Conservation (phyloP, 2,888 invertebrate genomes). For the Catocala nupta region DNA sequence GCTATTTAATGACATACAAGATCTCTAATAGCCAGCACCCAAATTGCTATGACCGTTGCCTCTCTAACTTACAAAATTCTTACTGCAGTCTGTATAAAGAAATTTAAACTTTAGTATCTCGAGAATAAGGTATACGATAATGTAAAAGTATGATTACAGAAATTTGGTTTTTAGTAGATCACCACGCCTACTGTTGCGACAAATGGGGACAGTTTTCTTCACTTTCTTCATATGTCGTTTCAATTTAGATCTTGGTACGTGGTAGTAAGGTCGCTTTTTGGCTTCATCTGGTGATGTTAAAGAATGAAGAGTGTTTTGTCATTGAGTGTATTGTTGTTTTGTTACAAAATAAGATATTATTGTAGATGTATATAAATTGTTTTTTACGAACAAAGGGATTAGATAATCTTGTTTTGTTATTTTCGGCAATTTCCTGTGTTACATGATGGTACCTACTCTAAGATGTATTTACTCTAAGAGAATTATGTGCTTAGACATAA, state of each 20-base stretch:
- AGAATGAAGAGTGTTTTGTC: constrained; percentile 37
- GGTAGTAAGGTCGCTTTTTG: constrained; percentile 29
- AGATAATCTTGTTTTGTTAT: constrained; percentile 35
- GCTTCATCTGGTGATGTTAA: background rate
- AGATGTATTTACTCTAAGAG: background rate
- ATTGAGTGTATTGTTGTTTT: constrained; percentile 40
- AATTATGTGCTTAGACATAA: constrained; percentile 5
- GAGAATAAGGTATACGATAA: background rate
- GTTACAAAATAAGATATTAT: constrained; percentile 47
- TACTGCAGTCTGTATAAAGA: constrained; percentile 5
- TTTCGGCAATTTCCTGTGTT: constrained; percentile 43
- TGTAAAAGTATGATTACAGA: constrained; percentile 22
- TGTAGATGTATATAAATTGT: constrained; percentile 40
- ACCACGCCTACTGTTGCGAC: constrained; percentile 82
- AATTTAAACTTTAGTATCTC: constrained; percentile 17
- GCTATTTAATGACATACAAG: constrained; percentile 55
- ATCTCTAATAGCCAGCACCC: constrained; percentile 52
- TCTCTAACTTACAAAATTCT: constrained; percentile 31
- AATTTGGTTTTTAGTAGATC: constrained; percentile 57
- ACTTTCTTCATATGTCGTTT: constrained; percentile 26
- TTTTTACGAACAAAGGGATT: constrained; percentile 47
- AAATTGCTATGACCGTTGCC: constrained; percentile 52
- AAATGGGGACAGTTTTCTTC: constrained; percentile 80
- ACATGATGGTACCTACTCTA: background rate
- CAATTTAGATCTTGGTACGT: constrained; percentile 12